These are phyloP conservation scores for Electrophaes corylata DNA, from an alignment of 2,888 invertebrate species.

Conservation along the genomic window DNA sequence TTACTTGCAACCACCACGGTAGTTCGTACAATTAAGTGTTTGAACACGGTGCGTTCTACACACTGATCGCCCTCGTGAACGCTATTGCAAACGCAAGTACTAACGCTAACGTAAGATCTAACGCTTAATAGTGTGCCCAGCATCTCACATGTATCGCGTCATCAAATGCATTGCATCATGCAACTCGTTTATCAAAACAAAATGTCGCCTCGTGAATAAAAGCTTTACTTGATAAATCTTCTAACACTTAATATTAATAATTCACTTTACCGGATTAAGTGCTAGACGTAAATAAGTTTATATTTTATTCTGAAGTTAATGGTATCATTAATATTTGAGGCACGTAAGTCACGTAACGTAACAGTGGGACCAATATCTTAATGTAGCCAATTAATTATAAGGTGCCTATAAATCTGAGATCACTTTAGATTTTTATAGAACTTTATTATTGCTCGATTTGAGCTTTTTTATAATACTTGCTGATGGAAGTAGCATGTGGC, in stretches of 20 bases:
- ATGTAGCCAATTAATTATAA: conserved; percentile 37
- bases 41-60: no score
- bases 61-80: no score
- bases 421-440: conserved; percentile 23
- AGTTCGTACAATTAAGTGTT: no score
- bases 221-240: conserved; percentile 63
- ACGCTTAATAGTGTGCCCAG: neutral
- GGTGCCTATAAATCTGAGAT: conserved; percentile 24
- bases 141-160: neutral
- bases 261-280: conserved; percentile 69
- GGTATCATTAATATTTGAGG: conserved; percentile 36
- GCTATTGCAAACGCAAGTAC: no score
- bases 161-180: neutral
- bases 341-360: conserved; percentile 35
- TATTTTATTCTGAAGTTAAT: conserved; percentile 38
- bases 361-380: conserved; percentile 34
- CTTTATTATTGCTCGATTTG: conserved; percentile 11
- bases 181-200: neutral
- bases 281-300: conserved; percentile 57
- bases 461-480: conserved; percentile 12
- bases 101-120: no score
- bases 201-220: conserved; percentile 12
- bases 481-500: no score
- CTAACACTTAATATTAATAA: conserved; percentile 67
- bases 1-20: no score